Percentiles rank a stretch among this genome's conserved stretches.
Conservation (phyloP, 2,888 invertebrate species). For the Periphyllus acericola region DNA sequence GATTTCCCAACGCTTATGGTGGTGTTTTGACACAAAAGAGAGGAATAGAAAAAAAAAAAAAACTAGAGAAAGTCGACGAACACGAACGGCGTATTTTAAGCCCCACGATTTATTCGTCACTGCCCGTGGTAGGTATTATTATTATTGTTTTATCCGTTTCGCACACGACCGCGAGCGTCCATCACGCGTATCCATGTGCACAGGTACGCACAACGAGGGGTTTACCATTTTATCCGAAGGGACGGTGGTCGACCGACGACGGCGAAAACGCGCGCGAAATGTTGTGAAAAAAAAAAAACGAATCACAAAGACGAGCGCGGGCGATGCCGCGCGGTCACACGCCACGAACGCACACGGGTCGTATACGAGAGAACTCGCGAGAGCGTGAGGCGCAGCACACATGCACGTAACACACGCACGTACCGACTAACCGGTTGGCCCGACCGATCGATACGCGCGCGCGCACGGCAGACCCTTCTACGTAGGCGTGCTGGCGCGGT, state of each 20-base stretch:
- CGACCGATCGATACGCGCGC: constrained; percentile 39
- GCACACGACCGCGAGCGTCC: not conserved
- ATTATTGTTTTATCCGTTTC: constrained; percentile 8
- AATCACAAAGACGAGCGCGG: no score
- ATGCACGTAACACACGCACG: constrained; percentile 36
- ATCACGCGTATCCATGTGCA: not conserved
- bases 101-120: not conserved
- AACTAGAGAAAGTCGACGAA: no score
- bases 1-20: no score
- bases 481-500: constrained; percentile 36
- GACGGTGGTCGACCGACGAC: not conserved
- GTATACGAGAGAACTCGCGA: not conserved
- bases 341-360: not conserved
- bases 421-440: constrained; percentile 57
- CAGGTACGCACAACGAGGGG: not conserved
- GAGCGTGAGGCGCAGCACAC: no score
- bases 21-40: no score
- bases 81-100: not conserved
- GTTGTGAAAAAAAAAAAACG: not conserved
- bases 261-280: not conserved
- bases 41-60: no score
- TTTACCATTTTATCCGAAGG: constrained; percentile 1
- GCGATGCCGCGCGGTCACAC: not conserved
- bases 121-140: not conserved
- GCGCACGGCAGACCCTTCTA: constrained; percentile 20